Evolutionary conservation across 2,113 vertebrate genomes (phyloP), one percentile per base, ranked within the genome.

Genomic region (Rhipidura dahli): DNA sequence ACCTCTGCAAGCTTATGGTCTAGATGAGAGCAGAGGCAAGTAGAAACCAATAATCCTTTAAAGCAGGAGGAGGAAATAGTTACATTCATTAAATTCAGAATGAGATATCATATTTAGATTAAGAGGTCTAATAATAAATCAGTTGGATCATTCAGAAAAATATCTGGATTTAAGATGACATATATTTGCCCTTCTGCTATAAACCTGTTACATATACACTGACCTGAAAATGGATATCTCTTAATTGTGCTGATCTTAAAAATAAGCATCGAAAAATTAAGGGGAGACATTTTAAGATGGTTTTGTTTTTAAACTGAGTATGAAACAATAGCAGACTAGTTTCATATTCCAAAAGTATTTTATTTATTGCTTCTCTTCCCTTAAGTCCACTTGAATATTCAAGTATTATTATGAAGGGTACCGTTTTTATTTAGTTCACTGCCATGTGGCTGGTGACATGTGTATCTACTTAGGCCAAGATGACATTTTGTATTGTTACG

Each of bases 401-500:
- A 85, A 91, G 69, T 86, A 69, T 87, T 96, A 96, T 53, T 84
- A 85, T 95, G 94, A 96, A 97, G 92, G 72, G 33, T 83, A 84
- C 66, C 54, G 91, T 64, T 94, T 95, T 91, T 82, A 77, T 63
- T 96, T 92, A 84, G 69, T 72, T 57, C 49, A 76, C 83, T 93
- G 93, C 95, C 91, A 68, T 89, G 73, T 88, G 93, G 87, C 90
- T 97, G 95, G 87, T 83, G 84, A 97, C 97, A 98, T 97, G 88
- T 98, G 97, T 84, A 92, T 97, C 96, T 97, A 84, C 93, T 98
- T 98, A 98, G 97, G 94, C 95, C 96, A 95, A 95, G 86, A 98
- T 93, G 96, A 96, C 97, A 97, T 94, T 94, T 95, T 95, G 77
- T 93, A 96, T 97, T 97, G 97, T 98, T 96, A 94, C 66, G 94